Percentiles rank a stretch among this genome's conserved stretches.
Conservation (phyloP, 92 coral and sea anemone genomes). For the Ricordea florida region DNA sequence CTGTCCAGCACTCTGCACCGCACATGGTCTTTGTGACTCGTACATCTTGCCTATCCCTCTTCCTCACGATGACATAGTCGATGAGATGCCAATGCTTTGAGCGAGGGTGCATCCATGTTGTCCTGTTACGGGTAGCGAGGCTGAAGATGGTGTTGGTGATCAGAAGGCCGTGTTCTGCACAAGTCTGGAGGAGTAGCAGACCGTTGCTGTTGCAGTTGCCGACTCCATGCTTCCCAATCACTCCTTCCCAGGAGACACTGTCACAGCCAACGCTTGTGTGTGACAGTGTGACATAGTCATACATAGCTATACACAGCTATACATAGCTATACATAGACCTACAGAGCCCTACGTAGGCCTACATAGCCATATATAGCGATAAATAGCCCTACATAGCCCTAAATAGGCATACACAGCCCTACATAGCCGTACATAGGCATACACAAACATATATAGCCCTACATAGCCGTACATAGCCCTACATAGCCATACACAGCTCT, state of each 20-base stretch:
- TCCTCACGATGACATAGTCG: slow-evolving; percentile 29
- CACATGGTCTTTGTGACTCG: slow-evolving; percentile 41
- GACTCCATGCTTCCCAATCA: slow-evolving; percentile 38
- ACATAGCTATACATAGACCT: too few species aligned
- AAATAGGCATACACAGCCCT: too few species aligned
- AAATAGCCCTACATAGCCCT: too few species aligned
- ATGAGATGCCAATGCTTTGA: slow-evolving; percentile 58
- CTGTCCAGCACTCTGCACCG: slow-evolving; percentile 61
- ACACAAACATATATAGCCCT: too few species aligned
- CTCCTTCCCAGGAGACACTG: background rate
- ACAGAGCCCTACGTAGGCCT: too few species aligned
- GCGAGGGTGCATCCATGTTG: slow-evolving; percentile 53
- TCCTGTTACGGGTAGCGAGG: slow-evolving; percentile 26
- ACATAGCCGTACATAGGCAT: too few species aligned
- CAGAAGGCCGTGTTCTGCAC: slow-evolving; percentile 16
- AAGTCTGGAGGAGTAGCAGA: slow-evolving; percentile 18
- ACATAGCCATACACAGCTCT: too few species aligned
- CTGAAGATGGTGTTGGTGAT: slow-evolving; percentile 50
- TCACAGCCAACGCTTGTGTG: slow-evolving; percentile 12
- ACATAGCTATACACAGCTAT: too few species aligned
- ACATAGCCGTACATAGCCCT: too few species aligned
- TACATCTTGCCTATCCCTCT: slow-evolving; percentile 24
- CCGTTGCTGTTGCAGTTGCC: slow-evolving; percentile 47
- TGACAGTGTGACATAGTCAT: too few species aligned
- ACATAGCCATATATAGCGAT: too few species aligned